A percentile compares a stretch with the other conserved stretches of the same genome.
phyloP scores from a whole-genome alignment of 2,113 vertebrate genomes.

The Macrotis lagotis region DNA sequence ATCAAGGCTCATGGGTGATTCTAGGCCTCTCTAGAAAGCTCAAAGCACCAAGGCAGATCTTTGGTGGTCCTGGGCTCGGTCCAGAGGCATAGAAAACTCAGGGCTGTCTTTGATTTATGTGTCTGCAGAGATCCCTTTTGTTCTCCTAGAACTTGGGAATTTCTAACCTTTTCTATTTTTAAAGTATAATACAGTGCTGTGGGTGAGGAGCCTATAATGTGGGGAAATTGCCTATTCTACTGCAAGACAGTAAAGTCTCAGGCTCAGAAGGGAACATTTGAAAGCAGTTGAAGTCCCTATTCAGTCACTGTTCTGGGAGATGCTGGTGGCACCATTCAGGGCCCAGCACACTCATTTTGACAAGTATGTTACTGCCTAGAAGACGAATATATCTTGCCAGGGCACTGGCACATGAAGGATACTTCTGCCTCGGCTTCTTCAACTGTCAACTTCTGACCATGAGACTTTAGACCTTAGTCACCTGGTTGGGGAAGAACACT shows the following conservation, averaged over 20 bases:
- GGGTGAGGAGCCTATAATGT: not conserved
- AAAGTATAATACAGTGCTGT: conserved; percentile 11
- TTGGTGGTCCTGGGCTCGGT: not conserved
- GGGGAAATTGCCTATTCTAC: not conserved
- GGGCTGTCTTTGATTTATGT: not conserved
- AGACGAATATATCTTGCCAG: not conserved
- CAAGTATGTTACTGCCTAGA: not conserved
- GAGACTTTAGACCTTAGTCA: not conserved
- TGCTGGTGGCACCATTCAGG: not conserved
- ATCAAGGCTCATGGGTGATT: not conserved
- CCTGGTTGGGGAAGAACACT: not conserved
- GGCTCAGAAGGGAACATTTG: not conserved
- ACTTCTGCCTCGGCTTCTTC: not conserved
- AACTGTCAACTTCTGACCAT: not conserved
- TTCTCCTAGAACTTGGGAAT: not conserved
- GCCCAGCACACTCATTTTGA: not conserved
- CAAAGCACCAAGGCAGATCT: not conserved
- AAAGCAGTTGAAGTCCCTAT: not conserved
- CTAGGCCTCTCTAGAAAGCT: not conserved
- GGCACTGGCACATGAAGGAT: not conserved
- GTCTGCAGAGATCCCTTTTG: conserved; percentile 4
- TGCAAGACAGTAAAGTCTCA: not conserved
- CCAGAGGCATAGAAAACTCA: not conserved
- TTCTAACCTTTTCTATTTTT: conserved; percentile 3
- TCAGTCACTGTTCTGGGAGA: not conserved